Base-by-base conservation (phyloP, 2,888 invertebrate genomes). In the Acrocyrtus sp. region DNA sequence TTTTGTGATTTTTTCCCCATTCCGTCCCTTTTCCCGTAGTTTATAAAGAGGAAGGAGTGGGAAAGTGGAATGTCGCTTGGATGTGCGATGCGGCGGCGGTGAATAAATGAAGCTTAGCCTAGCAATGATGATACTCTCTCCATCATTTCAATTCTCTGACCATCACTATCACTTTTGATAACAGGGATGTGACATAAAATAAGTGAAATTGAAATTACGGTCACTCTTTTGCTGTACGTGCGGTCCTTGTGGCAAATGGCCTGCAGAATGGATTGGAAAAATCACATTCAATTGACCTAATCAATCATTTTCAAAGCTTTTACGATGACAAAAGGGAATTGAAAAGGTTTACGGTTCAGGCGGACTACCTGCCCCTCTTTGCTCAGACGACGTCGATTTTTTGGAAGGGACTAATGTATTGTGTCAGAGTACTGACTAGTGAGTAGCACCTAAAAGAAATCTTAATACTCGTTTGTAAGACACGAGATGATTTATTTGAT, bases 91-190 rank as follows among this genome's bases (percentile, higher is more conserved):
- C n/a, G n/a, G n/a, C n/a, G n/a, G n/a, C n/a, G n/a, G n/a, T n/a
- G n/a, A n/a, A n/a, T n/a, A n/a, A n/a, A n/a, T n/a, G n/a, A 34
- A 12, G 34, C 12, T 34, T 34, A 8, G 34, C 34, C 12, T 8
- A 34, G 34, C 34, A 34, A 34, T 34, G 34, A 34, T 34, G 34
- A 34, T 34, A 34, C 34, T 34, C 34, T 43, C 43, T 56, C 29
- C 29, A n/a, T 53, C 53, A 41, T n/a, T 26, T 24, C 47, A 15
- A 24, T 50, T 21, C 50, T 17, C 24, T 41, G 63, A 26, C 63
- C 63, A 62, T 62, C 62, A 62, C 26, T 19, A 43, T 51, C 62
- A 26, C 19, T 26, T 61, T 10, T 26, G 39, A 61, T 22, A 19
- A 34, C 29, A 39, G 26, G 29, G 27, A 53, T 10, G 53, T 27